Conservation (phyloP, 2,888 invertebrate species). For the Listrodromus nycthemerus region DNA sequence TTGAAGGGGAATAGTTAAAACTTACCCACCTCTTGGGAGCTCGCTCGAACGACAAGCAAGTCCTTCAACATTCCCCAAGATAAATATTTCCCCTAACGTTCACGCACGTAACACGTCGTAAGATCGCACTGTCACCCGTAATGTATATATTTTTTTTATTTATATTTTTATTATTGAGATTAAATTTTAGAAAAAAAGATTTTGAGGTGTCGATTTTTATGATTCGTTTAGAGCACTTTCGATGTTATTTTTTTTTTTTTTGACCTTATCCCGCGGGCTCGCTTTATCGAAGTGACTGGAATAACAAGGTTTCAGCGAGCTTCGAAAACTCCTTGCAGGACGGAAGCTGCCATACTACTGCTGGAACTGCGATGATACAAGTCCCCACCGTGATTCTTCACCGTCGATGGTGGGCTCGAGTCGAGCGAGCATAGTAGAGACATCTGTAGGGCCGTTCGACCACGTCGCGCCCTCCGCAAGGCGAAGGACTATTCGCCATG, state of each 20-base stretch:
- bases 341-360: conserved; percentile 70
- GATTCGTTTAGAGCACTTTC: conserved; percentile 19
- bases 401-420: not conserved
- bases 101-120: conserved; percentile 34
- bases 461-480: not conserved
- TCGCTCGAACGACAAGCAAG: conserved; percentile 88
- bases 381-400: not conserved
- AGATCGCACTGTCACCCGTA: not conserved
- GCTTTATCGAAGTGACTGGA: conserved; percentile 23
- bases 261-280: not conserved
- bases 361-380: conserved; percentile 14
- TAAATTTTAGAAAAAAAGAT: conserved; percentile 10
- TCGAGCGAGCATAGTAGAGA: not conserved
- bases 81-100: conserved; percentile 53
- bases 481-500: not conserved
- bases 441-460: not conserved
- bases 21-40: conserved; percentile 93
- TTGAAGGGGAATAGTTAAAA: conserved; percentile 72
- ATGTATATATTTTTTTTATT: not conserved
- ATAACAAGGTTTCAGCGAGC: conserved; percentile 43
- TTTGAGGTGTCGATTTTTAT: not conserved
- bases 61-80: conserved; percentile 86
- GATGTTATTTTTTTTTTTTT: not conserved
- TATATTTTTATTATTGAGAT: not conserved
- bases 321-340: conserved; percentile 71